Evolutionary conservation across 2,797 vertebrate genomes (phyloP).

Genomic region (Dendrocincla fuliginosa): DNA sequence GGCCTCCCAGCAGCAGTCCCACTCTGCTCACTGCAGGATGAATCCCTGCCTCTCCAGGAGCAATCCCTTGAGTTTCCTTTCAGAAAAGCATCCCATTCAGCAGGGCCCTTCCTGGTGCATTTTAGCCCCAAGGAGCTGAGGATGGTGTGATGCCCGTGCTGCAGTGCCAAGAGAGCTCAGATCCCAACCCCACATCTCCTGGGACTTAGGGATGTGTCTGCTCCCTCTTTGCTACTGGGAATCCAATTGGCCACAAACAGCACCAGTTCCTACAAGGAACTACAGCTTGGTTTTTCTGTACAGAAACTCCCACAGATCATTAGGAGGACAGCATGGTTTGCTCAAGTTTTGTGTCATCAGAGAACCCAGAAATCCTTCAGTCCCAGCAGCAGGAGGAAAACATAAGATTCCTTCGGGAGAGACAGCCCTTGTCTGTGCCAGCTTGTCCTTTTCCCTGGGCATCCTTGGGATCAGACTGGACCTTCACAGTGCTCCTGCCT

Average conservation of each 20-base stretch:
- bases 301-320: background rate
- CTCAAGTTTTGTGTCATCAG: background rate
- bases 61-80: background rate
- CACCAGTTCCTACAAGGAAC: background rate
- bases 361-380: background rate
- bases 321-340: background rate
- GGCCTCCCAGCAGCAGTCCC: background rate
- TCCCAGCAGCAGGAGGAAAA: background rate
- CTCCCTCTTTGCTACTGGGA: background rate
- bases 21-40: background rate
- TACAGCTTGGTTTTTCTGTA: background rate
- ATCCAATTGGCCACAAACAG: rapidly evolving
- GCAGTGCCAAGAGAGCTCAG: background rate
- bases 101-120: background rate
- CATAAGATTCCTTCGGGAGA: background rate
- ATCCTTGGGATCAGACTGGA: rapidly evolving
- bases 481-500: background rate
- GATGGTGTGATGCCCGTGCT: background rate
- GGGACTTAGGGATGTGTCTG: background rate
- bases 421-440: background rate
- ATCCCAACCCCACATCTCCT: background rate
- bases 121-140: background rate
- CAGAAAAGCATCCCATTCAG: background rate
- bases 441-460: background rate
- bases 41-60: background rate